A percentile compares a stretch with the other conserved stretches of the same genome.
Conservation (phyloP, 2,113 vertebrate genomes). For the Rhynchopsitta pachyrhyncha region DNA sequence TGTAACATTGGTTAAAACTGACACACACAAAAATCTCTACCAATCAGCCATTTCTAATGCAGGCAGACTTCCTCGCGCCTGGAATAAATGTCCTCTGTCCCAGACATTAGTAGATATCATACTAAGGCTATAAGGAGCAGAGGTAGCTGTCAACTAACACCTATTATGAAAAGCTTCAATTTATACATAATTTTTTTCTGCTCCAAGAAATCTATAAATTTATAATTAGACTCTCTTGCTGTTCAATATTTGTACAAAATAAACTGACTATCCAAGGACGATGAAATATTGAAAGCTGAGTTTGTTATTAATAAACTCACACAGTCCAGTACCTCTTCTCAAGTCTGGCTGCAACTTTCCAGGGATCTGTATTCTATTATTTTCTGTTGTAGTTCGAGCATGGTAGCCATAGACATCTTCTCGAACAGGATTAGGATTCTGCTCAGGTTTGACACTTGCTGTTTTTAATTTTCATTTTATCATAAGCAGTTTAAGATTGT, state of each 20-base stretch:
- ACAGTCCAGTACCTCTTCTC: constrained; percentile 81
- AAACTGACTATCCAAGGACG: constrained; percentile 82
- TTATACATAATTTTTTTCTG: constrained; percentile 64
- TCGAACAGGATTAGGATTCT: constrained; percentile 87
- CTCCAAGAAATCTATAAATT: constrained; percentile 77
- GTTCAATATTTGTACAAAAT: constrained; percentile 94
- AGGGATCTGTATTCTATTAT: constrained; percentile 77
- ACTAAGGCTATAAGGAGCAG: constrained; percentile 43
- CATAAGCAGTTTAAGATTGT: constrained; percentile 98
- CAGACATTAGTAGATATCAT: constrained; percentile 19
- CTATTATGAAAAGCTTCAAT: constrained; percentile 70
- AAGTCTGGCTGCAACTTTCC: constrained; percentile 82
- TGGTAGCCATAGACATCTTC: constrained; percentile 76
- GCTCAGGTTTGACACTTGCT: constrained; percentile 90
- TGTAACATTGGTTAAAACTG: constrained; percentile 59
- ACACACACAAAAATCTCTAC: constrained; percentile 17
- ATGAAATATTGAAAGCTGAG: constrained; percentile 86
- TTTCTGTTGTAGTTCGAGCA: constrained; percentile 65
- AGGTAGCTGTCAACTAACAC: constrained; percentile 67
- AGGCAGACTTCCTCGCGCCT: background rate
- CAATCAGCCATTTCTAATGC: background rate
- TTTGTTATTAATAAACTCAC: constrained; percentile 89
- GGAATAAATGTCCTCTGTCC: background rate
- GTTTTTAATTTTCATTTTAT: constrained; percentile 99
- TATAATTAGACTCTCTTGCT: constrained; percentile 77